Evolutionary conservation across 2,113 vertebrate species (phyloP).

Genomic region (Dipodomys merriami): DNA sequence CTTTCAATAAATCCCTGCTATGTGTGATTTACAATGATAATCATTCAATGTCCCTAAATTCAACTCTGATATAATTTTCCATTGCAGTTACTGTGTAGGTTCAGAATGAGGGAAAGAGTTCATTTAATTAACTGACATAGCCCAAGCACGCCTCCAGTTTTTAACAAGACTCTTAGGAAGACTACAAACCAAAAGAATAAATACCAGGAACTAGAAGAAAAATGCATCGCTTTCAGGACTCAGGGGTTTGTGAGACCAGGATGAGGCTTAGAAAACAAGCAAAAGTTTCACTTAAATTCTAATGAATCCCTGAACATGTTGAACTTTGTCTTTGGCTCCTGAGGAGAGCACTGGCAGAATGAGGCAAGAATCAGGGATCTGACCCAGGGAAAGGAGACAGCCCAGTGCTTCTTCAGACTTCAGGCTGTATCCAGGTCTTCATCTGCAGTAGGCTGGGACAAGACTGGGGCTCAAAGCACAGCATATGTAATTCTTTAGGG

Average conservation of each 20-base stretch:
- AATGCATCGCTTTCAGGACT: not conserved
- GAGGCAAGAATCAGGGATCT: rapidly evolving
- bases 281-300: not conserved
- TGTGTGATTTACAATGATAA: not conserved
- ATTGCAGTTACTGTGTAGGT: not conserved
- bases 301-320: not conserved
- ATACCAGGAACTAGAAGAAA: not conserved
- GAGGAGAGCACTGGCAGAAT: not conserved
- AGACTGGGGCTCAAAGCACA: not conserved
- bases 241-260: not conserved
- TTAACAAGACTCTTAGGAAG: not conserved
- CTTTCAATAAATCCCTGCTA: not conserved
- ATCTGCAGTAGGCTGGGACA: not conserved
- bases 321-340: not conserved
- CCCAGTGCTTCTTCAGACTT: not conserved
- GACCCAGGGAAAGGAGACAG: not conserved
- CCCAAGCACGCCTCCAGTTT: not conserved
- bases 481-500: not conserved
- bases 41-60: not conserved
- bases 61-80: not conserved
- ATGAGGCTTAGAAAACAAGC: not conserved
- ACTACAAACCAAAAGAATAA: not conserved
- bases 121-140: constrained; percentile 37
- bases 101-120: not conserved
- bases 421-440: not conserved